Evolutionary conservation across 2,888 invertebrate genomes (phyloP).

Genomic region (Eupithecia tripunctaria): DNA sequence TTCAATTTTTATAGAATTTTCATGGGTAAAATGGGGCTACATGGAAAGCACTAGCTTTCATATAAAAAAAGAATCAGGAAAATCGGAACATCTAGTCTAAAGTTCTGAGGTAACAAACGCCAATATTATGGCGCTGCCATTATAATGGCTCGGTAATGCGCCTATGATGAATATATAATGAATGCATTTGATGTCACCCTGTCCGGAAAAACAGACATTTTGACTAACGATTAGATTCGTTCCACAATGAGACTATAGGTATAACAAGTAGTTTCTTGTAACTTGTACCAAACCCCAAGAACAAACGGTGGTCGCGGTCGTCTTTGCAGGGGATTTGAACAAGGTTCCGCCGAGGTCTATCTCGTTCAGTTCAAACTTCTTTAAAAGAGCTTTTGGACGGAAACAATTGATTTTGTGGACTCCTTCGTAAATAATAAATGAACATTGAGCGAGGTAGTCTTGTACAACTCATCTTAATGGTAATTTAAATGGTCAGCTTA

Average conservation of each 20-base stretch:
- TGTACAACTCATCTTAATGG: conserved; percentile 14
- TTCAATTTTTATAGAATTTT: no score
- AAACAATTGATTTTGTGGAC: conserved; percentile 53
- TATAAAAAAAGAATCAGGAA: no score
- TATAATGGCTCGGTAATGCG: no score
- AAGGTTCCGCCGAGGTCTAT: conserved; percentile 63
- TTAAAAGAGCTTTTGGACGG: conserved; percentile 55
- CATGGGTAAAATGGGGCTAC: no score
- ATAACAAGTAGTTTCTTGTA: conserved; percentile 15
- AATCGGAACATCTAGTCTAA: no score
- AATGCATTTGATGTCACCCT: no score
- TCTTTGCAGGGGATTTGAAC: conserved; percentile 66
- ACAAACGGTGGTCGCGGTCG: conserved; percentile 62
- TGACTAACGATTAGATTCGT: background rate
- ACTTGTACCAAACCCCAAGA: conserved; percentile 51
- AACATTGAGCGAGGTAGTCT: conserved; percentile 11
- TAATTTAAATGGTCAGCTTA: background rate
- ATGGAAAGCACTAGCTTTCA: no score
- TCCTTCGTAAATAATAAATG: conserved; percentile 22
- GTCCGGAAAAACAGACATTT: background rate
- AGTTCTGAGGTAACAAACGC: no score
- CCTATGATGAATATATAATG: no score
- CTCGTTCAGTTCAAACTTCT: conserved; percentile 60
- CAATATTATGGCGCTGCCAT: no score
- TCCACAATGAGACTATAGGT: background rate